Base-by-base conservation (phyloP, 2,113 vertebrate genomes). In the Erythrocercus mccallii region DNA sequence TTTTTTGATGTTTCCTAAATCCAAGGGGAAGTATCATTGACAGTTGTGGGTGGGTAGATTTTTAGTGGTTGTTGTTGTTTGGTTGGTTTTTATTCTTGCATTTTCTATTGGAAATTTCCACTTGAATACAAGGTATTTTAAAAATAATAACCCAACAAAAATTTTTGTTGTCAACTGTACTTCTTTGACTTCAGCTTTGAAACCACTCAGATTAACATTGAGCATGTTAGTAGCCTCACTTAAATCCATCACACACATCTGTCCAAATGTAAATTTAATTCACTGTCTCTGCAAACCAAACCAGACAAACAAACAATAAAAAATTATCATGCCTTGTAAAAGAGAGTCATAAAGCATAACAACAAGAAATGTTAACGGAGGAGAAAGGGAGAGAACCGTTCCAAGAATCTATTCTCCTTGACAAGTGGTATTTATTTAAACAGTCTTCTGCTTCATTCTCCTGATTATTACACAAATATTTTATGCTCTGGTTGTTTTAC, bases 381-480 rank as follows among this genome's bases (percentile, higher is more conserved):
- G 28, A 91, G 62, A 89, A 90, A 50, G 1, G 13, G 48, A 79
- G 31, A 25, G 58, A 94, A 71, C 19, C 0, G 1, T 71, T 76
- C 40, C 38, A 84, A 80, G 57, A 44, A 44, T 47, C 61, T 44
- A 6, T 93, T 90, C 78, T 85, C 77, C 40, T 64, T 94, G 56
- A 94, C 62, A 93, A 69, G 78, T 72, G 23, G 57, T 79, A 94
- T 92, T 96, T 96, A 94, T 96, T 95, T 92, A 92, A 96, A 87
- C 44, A 90, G 58, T 53, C 72, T 90, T 81, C 74, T 88, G 64
- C 18, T 69, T 79, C 70, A 15, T 21, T 91, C 80, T 94, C 86
- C 82, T 76, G 86, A 93, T 95, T 96, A 93, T 88, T 90, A 76
- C 89, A 81, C 84, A 96, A 93, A 95, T 96, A 95, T 95, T 92